Evolutionary conservation across 2,888 invertebrate genomes (phyloP), one percentile per base, ranked within the genome.

Genomic region (Osedax fenrisi): DNA sequence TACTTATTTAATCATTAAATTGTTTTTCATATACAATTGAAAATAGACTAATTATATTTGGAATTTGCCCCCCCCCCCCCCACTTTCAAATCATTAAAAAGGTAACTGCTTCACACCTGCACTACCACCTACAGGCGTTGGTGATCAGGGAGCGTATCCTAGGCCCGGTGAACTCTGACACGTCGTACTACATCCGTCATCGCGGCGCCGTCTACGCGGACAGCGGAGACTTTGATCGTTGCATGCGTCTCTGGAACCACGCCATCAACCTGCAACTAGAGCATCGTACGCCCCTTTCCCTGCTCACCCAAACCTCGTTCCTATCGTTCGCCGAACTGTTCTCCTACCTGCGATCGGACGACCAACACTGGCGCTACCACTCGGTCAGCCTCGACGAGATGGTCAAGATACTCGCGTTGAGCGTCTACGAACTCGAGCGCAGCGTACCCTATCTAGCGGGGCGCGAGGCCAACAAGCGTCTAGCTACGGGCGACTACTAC

Each of bases 161-260:
- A 87, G 86, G 86, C 1, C 94, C 94, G 1, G 93, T 92, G 5
- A 95, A 96, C 88, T 94, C 95, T 0, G 94, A 95, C 85, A 95
- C 95, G 66, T 92, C 92, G 81, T 95, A 95, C 86, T 95, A 94
- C 86, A 94, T 96, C 79, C 89, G 95, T 22, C 94, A 92, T 86
- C 88, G 93, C 81, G 92, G 92, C 76, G 92, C 92, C 0, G 90
- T 94, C 78, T 95, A 94, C 86, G 95, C 95, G 0, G 95, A 95
- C 86, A 81, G 81, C 78, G 92, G 95, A 1, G 91, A 94, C 81
- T 95, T 94, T 87, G 89, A 89, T 74, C 81, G 87, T 21, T 96
- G 95, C 86, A 92, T 95, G 78, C 90, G 91, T 81, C 87, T 96
- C 78, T 96, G 96, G 96, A 92, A 92, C 85, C 94, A 96, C 86